Evolutionary conservation across 2,113 vertebrate genomes (phyloP).

Genomic region (Megatriorchis doriae): DNA sequence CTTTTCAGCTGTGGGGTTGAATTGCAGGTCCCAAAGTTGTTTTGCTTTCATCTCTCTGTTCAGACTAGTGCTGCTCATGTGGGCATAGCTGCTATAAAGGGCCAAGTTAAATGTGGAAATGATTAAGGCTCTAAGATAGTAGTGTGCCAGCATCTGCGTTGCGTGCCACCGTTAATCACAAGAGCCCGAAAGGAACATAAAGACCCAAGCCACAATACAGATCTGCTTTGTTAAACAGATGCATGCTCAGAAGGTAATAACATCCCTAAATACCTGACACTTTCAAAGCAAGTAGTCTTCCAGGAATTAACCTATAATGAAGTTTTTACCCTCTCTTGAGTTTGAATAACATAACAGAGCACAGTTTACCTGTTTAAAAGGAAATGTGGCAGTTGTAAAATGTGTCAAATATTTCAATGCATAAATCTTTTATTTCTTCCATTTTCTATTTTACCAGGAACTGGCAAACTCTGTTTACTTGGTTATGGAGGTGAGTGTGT

Average conservation of each 20-base stretch:
- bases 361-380: neutral
- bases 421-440: neutral
- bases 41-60: neutral
- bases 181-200: neutral
- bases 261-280: neutral
- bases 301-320: neutral
- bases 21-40: neutral
- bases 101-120: slow-evolving; percentile 12
- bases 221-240: neutral
- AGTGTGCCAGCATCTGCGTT: neutral
- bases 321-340: neutral
- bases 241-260: neutral
- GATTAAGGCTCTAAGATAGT: neutral
- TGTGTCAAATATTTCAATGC: neutral
- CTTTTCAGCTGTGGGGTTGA: neutral
- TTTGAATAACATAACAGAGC: neutral
- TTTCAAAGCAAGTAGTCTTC: neutral
- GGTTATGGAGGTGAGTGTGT: slow-evolving; percentile 93
- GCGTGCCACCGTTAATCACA: neutral
- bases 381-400: neutral
- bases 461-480: slow-evolving; percentile 94
- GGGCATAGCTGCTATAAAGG: neutral
- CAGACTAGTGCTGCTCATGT: neutral
- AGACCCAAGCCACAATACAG: neutral
- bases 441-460: slow-evolving; percentile 76